Base-by-base conservation (phyloP, 1,140 invertebrate species). In the Polypedilum vanderplanki region DNA sequence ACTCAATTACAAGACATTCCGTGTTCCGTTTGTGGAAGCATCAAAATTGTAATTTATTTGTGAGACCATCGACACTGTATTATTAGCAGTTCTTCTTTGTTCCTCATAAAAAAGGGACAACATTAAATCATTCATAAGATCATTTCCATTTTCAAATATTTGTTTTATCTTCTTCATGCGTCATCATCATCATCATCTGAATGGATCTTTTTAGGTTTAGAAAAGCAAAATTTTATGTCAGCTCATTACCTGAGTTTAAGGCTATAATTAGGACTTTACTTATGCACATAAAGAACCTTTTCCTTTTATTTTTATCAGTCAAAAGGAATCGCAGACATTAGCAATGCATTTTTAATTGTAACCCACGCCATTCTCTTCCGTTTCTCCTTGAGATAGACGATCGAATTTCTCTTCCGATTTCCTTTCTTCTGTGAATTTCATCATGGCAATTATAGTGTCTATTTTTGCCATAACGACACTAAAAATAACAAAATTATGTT, bases 111-210 rank as follows among this genome's bases (percentile, higher is more conserved):
- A 33, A 70, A 22, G 9, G 65, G 65, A 70, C 20, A 18, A 18
- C 17, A 9, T 9, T 18, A 70, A 7, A 18, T 18, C n/a, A 22
- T 10, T 70, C 65, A 70, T 70, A n/a, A 70, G 8, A 57, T 57
- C 46, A 57, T 57, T 57, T 57, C 46, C 65, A 70, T 20, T 70
- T 70, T 70, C 65, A 70, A 70, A 70, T 70, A 70, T 70, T 70
- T 70, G 65, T 70, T 70, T 70, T 70, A 70, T 22, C 65, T 70
- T 70, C 65, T 70, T 18, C 46, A 57, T 12, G 4, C 46, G 12
- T n/a, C 12, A 57, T 57, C 46, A 57, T 57, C 46, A 57, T 57
- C 46, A 57, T 57, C 46, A 15, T 41, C 9, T 8, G 9, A 3
- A 46, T n/a, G 46, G 46, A n/a, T 4, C n/a, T 46, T 15, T 46